A percentile compares a stretch with the other conserved stretches of the same genome.
phyloP scores from a whole-genome alignment of 2,113 vertebrate species.

The Bufo gargarizans region DNA sequence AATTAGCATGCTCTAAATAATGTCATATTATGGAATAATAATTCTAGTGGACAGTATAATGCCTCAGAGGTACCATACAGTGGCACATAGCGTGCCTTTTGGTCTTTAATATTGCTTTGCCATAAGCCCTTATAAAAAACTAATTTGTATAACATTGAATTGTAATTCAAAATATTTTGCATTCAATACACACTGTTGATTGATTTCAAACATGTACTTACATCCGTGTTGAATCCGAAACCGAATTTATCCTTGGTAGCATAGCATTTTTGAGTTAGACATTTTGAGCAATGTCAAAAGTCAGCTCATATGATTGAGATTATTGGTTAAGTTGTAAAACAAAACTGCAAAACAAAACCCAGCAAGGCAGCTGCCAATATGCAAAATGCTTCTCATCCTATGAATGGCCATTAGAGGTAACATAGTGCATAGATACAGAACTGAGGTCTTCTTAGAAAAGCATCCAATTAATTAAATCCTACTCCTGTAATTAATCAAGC shows the following conservation, averaged over 20 bases:
- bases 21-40: neutral
- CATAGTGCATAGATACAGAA: neutral
- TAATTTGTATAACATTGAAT: neutral
- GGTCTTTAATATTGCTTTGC: neutral
- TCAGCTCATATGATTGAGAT: neutral
- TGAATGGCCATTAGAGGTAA: neutral
- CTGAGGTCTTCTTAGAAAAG: neutral
- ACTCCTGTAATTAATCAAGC: neutral
- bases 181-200: neutral
- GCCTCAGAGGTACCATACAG: neutral
- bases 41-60: neutral
- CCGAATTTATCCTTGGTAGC: neutral
- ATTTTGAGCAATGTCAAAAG: neutral
- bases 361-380: neutral
- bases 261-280: neutral
- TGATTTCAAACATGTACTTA: neutral
- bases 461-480: neutral
- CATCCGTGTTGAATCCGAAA: neutral
- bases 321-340: neutral
- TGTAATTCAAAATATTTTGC: neutral
- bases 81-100: neutral
- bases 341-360: neutral
- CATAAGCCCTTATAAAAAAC: neutral
- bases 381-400: neutral
- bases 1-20: neutral